These are phyloP conservation scores for Alloscopus bannaensis DNA, from an alignment of 2,888 invertebrate species.

Conservation along the genomic window DNA sequence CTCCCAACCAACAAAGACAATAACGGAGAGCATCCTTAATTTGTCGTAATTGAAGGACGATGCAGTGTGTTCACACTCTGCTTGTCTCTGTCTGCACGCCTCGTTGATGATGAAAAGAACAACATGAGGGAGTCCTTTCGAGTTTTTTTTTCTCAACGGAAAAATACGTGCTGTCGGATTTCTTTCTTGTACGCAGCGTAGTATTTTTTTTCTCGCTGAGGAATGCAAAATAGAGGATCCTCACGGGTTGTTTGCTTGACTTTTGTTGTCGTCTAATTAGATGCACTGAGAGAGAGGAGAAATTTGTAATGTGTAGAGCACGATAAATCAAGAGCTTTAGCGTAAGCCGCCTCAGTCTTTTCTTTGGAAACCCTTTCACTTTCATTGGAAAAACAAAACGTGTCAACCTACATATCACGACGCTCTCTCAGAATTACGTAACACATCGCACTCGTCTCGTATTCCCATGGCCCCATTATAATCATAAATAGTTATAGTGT, in stretches of 20 bases:
- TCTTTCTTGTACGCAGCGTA: constrained; percentile 1
- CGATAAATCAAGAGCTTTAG: constrained; percentile 55
- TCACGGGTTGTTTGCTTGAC: constrained; percentile 42
- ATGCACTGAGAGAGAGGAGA: constrained; percentile 44
- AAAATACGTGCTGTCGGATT: too few relatives aligned
- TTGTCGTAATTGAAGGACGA: neutral
- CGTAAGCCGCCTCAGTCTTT: constrained; percentile 27
- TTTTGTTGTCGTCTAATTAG: constrained; percentile 55
- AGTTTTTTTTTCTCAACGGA: too few relatives aligned
- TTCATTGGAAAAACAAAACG: too few relatives aligned
- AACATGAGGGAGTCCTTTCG: too few relatives aligned
- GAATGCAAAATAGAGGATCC: constrained; percentile 40
- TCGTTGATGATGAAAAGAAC: neutral
- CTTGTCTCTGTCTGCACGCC: neutral
- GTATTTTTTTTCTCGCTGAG: constrained; percentile 2
- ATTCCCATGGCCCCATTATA: too few relatives aligned
- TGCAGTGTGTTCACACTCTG: neutral
- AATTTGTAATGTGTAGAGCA: constrained; percentile 54
- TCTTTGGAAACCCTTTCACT: constrained; percentile 36
- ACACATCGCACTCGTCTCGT: too few relatives aligned
- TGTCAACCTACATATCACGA: too few relatives aligned
- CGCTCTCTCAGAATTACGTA: too few relatives aligned
- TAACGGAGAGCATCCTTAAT: neutral
- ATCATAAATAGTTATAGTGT: too few relatives aligned
- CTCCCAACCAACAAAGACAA: neutral